phyloP scores from a whole-genome alignment of 2,797 vertebrate genomes.

The Manis crassicaudata region DNA sequence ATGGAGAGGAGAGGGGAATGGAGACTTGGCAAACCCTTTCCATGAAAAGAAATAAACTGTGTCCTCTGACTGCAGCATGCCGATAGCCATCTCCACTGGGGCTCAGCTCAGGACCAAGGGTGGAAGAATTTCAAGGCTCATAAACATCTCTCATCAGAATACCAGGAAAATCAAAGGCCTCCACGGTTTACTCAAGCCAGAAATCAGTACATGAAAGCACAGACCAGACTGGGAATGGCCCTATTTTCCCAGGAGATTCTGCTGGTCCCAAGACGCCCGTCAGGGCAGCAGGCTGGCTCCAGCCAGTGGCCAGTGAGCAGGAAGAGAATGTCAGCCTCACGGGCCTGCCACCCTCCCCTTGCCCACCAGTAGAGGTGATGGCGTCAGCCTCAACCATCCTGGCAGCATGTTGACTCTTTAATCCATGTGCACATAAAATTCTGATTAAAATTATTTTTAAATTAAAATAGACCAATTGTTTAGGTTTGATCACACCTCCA shows the following conservation, averaged over 20 bases:
- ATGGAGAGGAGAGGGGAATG: neutral
- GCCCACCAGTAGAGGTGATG: neutral
- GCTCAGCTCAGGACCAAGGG: neutral
- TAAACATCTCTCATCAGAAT: slow-evolving; percentile 42
- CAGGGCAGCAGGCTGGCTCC: neutral
- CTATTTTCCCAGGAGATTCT: neutral
- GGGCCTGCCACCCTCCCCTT: neutral
- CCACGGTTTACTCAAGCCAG: neutral
- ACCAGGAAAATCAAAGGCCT: slow-evolving; percentile 37
- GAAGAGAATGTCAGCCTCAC: too few species aligned
- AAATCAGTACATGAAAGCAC: slow-evolving; percentile 16
- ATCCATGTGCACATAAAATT: neutral
- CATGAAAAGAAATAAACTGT: neutral
- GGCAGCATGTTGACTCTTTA: neutral
- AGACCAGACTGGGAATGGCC: neutral
- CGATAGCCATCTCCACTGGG: slow-evolving; percentile 47
- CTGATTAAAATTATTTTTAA: neutral
- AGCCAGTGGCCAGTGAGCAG: neutral
- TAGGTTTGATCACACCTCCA: neutral
- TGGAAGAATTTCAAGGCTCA: slow-evolving; percentile 68
- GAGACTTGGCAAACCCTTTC: neutral
- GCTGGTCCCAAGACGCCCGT: neutral
- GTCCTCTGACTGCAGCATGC: neutral
- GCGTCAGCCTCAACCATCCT: neutral
- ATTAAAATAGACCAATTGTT: neutral